Base-by-base conservation (phyloP, 2,888 invertebrate genomes). In the Phorcus lineatus region DNA sequence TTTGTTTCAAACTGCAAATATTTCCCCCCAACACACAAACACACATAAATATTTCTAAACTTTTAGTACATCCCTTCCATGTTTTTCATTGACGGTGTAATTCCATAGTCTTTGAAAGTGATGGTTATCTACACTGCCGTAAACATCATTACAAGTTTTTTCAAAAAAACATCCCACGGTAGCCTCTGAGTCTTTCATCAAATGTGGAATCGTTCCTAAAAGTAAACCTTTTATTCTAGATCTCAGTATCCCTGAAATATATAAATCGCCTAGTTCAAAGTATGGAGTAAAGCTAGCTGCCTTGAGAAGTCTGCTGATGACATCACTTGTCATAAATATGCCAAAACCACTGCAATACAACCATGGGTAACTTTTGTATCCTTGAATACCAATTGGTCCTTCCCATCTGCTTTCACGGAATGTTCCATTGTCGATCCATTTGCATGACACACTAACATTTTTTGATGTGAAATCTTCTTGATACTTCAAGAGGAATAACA, bases 191-290 rank as follows among this genome's bases (percentile, higher is more conserved):
- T n/a, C n/a, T n/a, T n/a, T n/a, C 19, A 16, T 19, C 2, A 17
- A 6, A 16, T 19, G 4, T 13, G 55, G 19, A 55, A 55, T 55
- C n/a, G n/a, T 19, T 55, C n/a, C 19, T 19, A 19, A 7, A 6
- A 19, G 11, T 55, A 87, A 77, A 19, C 80, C 78, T 16, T 66
- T 22, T 11, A 88, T 79, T 54, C 88, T 87, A 31, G 74, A 28
- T n/a, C 86, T 82, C 28, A 90, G 82, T 11, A 90, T 66, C 3
- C 90, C 90, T 40, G 87, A 88, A 4, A 88, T 74, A 62, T 86
- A 90, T 22, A 90, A 88, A 67, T 90, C 90, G 74, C 90, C 90
- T 9, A 90, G 86, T 88, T 88, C 89, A 83, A 90, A 88, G 80
- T 88, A 89, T 3, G 86, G 88, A 3, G 81, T 74, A 0, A 74